These are phyloP conservation scores for Oligia strigilis DNA, from an alignment of 2,888 invertebrate genomes.

Conservation along the genomic window DNA sequence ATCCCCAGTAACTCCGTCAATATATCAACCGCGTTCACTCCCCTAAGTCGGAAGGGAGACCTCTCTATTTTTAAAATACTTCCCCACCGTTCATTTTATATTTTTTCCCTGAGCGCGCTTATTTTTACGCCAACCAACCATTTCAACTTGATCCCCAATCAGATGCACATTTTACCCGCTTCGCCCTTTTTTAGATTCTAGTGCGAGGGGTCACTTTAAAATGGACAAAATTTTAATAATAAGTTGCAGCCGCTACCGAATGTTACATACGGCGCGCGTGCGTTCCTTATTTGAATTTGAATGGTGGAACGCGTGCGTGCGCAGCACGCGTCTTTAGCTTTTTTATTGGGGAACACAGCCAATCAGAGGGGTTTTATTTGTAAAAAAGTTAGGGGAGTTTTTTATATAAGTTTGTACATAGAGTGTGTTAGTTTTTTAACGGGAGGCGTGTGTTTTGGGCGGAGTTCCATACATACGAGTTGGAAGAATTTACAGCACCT, in stretches of 20 bases:
- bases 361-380: conserved; percentile 79
- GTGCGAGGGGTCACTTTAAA: conserved; percentile 71
- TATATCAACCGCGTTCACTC: conserved; percentile 88
- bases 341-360: conserved; percentile 85
- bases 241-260: conserved; percentile 85
- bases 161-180: conserved; percentile 12
- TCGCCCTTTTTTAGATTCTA: conserved; percentile 9
- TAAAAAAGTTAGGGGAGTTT: conserved; percentile 87
- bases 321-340: conserved; percentile 86
- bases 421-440: conserved; percentile 75
- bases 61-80: conserved; percentile 89
- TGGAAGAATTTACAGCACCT: neutral
- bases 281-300: conserved; percentile 86
- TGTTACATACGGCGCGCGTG: conserved; percentile 83
- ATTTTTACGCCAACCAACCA: conserved; percentile 84
- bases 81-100: conserved; percentile 88
- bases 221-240: conserved; percentile 82
- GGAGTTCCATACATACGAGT: conserved; percentile 17
- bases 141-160: conserved; percentile 66
- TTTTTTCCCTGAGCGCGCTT: conserved; percentile 84
- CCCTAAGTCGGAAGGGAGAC: conserved; percentile 84
- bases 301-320: conserved; percentile 83
- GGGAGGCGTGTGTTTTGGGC: conserved; percentile 75
- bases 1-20: conserved; percentile 88
- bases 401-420: conserved; percentile 73